Evolutionary conservation across 2,888 invertebrate genomes (phyloP).

Genomic region (Eurois occulta): DNA sequence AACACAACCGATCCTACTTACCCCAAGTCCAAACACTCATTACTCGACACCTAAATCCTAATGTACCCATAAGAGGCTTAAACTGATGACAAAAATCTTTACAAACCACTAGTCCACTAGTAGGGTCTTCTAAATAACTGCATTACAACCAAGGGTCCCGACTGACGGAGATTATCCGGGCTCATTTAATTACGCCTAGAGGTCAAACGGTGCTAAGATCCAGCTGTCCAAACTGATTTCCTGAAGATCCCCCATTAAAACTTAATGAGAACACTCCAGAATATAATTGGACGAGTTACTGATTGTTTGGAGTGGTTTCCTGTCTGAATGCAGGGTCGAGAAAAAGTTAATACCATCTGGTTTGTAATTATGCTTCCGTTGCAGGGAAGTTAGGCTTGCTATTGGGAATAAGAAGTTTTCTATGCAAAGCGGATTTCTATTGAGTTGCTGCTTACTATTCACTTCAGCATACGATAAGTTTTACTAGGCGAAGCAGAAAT

Average conservation of each 20-base stretch:
- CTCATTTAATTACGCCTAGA: conserved; percentile 69
- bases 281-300: conserved; percentile 56
- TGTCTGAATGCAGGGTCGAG: conserved; percentile 22
- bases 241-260: conserved; percentile 60
- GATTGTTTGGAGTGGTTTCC: conserved; percentile 33
- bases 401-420: conserved; percentile 34
- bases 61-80: conserved; percentile 44
- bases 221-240: conserved; percentile 65
- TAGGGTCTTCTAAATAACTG: conserved; percentile 68
- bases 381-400: conserved; percentile 30
- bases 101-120: conserved; percentile 50
- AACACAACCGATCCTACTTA: conserved; percentile 8
- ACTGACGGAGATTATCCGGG: conserved; percentile 65
- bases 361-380: conserved; percentile 17
- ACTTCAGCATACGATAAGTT: conserved; percentile 44
- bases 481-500: conserved; percentile 35
- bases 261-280: conserved; percentile 58
- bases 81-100: conserved; percentile 35
- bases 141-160: conserved; percentile 64
- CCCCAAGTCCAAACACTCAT: conserved; percentile 3
- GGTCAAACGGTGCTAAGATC: conserved; percentile 63
- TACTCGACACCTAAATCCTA: conserved; percentile 21
- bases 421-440: conserved; percentile 56
- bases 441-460: conserved; percentile 41
- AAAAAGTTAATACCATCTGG: conserved; percentile 42